phyloP scores from a whole-genome alignment of 2,797 vertebrate species.

The Buceros bicornis region DNA sequence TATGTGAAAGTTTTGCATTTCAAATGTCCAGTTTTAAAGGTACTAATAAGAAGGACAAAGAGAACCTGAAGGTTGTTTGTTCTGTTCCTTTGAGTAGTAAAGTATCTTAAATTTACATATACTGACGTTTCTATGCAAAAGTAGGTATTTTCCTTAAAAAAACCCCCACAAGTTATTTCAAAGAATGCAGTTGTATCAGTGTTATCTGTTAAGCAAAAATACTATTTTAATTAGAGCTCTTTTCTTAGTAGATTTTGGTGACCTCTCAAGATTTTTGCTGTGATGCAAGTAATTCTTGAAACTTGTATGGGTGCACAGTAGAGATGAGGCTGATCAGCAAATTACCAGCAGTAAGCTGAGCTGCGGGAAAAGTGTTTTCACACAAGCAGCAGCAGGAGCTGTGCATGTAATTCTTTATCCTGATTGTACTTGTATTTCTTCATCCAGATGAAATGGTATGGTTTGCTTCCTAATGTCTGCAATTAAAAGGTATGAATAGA shows the following conservation, averaged over 20 bases:
- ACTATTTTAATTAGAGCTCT: not conserved
- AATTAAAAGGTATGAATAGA: not conserved
- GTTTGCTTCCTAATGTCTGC: not conserved
- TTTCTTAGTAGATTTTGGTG: not conserved
- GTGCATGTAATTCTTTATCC: not conserved
- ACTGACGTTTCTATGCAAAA: not conserved
- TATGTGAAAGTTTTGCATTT: not conserved
- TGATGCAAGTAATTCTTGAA: not conserved
- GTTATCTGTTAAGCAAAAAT: not conserved
- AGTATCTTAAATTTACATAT: not conserved
- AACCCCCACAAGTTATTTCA: not conserved
- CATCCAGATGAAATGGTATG: not conserved
- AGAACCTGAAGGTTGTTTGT: not conserved
- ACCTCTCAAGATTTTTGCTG: not conserved
- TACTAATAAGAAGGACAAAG: not conserved
- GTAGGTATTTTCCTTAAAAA: not conserved
- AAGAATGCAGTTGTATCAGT: not conserved
- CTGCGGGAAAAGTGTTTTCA: not conserved
- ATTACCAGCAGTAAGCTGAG: not conserved
- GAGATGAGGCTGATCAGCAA: not conserved
- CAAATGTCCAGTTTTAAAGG: not conserved
- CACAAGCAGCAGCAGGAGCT: not conserved
- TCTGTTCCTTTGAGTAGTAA: not conserved
- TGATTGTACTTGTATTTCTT: not conserved
- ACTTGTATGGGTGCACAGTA: not conserved